phyloP scores from a whole-genome alignment of 2,888 invertebrate species.

The Pollenia griseotomentosa region DNA sequence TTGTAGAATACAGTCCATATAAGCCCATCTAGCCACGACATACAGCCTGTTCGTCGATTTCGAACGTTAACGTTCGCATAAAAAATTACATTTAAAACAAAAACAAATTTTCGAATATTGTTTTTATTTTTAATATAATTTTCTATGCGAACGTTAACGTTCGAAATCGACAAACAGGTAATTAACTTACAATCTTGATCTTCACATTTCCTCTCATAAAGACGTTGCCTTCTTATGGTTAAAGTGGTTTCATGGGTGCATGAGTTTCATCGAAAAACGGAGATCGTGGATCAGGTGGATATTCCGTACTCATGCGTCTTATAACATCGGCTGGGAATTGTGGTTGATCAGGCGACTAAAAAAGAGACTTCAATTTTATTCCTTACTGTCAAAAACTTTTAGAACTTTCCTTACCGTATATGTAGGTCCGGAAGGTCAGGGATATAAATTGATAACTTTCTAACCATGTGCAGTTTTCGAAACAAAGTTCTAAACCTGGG shows the following conservation, averaged over 20 bases:
- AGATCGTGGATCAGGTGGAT: slow-evolving; percentile 93
- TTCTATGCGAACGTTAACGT: no score
- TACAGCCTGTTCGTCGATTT: no score
- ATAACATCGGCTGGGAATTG: slow-evolving; percentile 94
- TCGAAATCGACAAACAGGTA: no score
- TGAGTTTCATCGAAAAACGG: slow-evolving; percentile 94
- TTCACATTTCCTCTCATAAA: slow-evolving; percentile 92
- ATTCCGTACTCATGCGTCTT: slow-evolving; percentile 92
- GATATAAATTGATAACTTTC: slow-evolving; percentile 94
- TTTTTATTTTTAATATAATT: no score
- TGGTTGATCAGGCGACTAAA: slow-evolving; percentile 91
- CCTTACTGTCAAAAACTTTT: no score
- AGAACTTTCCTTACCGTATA: slow-evolving; percentile 86
- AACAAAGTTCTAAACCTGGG: slow-evolving; percentile 95
- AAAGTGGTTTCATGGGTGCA: slow-evolving; percentile 93
- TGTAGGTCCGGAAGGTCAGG: slow-evolving; percentile 94
- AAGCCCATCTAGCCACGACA: no score
- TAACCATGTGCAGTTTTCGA: slow-evolving; percentile 95
- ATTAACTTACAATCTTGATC: slow-evolving; percentile 82
- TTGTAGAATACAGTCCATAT: no score
- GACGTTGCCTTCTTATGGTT: slow-evolving; percentile 90
- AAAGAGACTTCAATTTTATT: neutral
- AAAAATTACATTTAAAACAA: no score
- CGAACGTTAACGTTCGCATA: no score
- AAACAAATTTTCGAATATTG: no score